These are phyloP conservation scores for Palaemon carinicauda DNA, from an alignment of 1,140 invertebrate species.

Conservation along the genomic window DNA sequence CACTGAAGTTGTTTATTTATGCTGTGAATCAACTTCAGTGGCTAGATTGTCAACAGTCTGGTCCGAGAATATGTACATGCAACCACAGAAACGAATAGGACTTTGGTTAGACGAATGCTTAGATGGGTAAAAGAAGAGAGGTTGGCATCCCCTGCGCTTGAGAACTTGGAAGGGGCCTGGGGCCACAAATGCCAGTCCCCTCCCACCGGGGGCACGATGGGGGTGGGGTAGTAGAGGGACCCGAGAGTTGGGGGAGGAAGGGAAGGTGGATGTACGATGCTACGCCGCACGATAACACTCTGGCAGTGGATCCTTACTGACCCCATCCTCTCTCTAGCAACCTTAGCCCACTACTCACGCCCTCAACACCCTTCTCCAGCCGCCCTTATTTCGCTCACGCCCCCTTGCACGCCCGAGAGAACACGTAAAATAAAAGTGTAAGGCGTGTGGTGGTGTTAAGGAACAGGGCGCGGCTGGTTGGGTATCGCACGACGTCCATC, in stretches of 20 bases:
- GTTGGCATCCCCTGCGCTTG: conserved; percentile 33
- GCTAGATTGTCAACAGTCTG: neutral
- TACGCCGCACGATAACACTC: conserved; percentile 40
- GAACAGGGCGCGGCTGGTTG: neutral
- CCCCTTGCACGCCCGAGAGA: neutral
- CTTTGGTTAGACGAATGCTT: neutral
- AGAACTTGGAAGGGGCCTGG: conserved; percentile 36
- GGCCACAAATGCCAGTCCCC: conserved; percentile 45
- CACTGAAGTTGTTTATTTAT: neutral
- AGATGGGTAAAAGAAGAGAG: conserved; percentile 12
- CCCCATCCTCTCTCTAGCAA: conserved; percentile 4
- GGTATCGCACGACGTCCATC: neutral
- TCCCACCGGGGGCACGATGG: conserved; percentile 32
- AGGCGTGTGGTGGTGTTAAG: neutral
- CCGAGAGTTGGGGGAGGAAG: neutral
- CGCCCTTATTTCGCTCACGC: neutral
- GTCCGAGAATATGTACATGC: neutral
- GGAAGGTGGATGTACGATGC: conserved; percentile 15
- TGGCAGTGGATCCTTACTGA: conserved; percentile 38
- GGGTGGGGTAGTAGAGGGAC: neutral
- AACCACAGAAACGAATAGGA: neutral
- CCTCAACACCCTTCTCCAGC: conserved; percentile 8
- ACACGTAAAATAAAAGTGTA: neutral
- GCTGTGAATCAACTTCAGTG: neutral
- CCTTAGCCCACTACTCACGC: conserved; percentile 2